phyloP scores from a whole-genome alignment of 2,797 vertebrate species.

The Helicolenus hilgendorfi region DNA sequence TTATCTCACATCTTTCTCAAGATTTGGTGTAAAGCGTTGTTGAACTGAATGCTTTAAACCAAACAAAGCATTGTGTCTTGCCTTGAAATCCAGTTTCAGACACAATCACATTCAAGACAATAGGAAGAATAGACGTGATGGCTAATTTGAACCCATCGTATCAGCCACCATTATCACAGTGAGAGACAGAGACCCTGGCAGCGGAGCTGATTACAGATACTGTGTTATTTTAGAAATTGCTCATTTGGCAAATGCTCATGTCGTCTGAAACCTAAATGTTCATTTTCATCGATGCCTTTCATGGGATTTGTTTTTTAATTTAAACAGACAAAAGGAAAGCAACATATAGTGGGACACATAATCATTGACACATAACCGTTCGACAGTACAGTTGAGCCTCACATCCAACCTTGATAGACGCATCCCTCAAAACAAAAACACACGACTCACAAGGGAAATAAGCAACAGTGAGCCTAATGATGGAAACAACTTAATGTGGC shows the following conservation, averaged over 20 bases:
- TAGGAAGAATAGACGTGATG: constrained; percentile 47
- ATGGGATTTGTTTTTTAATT: constrained; percentile 85
- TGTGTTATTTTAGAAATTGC: constrained; percentile 76
- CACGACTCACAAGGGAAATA: constrained; percentile 88
- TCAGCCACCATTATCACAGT: constrained; percentile 78
- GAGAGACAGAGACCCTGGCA: constrained; percentile 74
- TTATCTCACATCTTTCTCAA: not conserved
- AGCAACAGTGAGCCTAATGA: constrained; percentile 85
- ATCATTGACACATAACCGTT: constrained; percentile 77
- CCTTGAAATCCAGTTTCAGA: constrained; percentile 25
- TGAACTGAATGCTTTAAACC: not conserved
- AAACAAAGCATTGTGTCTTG: not conserved
- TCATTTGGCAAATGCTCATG: constrained; percentile 81
- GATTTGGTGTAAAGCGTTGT: not conserved
- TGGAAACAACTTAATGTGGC: constrained; percentile 86
- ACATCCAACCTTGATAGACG: constrained; percentile 79
- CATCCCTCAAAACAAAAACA: constrained; percentile 83
- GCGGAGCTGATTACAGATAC: constrained; percentile 71
- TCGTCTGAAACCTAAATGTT: constrained; percentile 77
- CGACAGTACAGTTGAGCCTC: constrained; percentile 74
- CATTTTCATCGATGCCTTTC: constrained; percentile 78
- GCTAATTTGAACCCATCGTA: constrained; percentile 66
- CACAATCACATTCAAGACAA: constrained; percentile 41
- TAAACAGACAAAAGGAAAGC: constrained; percentile 77
- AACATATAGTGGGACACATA: constrained; percentile 76